Conservation (phyloP, 1,140 invertebrate species). For the Papilio aristodemus region DNA sequence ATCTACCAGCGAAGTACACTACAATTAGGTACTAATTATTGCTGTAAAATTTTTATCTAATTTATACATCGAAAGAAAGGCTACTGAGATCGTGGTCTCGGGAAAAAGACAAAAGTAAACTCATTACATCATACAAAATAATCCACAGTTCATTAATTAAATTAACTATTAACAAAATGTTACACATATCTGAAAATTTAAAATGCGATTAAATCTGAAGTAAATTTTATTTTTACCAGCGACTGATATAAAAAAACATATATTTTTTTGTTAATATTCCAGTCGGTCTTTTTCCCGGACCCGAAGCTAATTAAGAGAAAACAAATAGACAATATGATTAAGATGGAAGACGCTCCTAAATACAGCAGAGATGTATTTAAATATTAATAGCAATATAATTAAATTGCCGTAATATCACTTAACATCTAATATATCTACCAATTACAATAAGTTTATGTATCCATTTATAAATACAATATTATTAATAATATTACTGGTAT, state of each 20-base stretch:
- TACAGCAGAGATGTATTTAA: conserved; percentile 77
- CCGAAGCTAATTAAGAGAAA: conserved; percentile 61
- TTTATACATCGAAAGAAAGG: conserved; percentile 72
- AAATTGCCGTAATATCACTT: conserved; percentile 73
- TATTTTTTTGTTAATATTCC: too few species aligned
- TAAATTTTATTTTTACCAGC: too few species aligned
- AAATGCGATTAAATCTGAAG: too few species aligned
- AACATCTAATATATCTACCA: conserved; percentile 66
- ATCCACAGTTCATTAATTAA: too few species aligned
- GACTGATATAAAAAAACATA: too few species aligned
- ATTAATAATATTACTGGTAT: conserved; percentile 67
- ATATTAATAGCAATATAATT: conserved; percentile 71
- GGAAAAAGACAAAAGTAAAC: conserved; percentile 38
- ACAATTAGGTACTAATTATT: conserved; percentile 77
- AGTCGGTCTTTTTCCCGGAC: conserved; percentile 45
- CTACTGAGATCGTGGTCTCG: conserved; percentile 55
- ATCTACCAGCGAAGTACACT: conserved; percentile 72
- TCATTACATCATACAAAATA: too few species aligned
- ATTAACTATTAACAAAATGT: too few species aligned
- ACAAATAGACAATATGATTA: conserved; percentile 61
- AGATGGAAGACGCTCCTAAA: conserved; percentile 79
- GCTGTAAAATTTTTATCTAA: conserved; percentile 75
- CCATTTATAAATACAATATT: conserved; percentile 52
- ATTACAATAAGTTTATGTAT: conserved; percentile 57
- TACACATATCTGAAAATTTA: too few species aligned